These are phyloP conservation scores for Halictus quadricinctus DNA, from an alignment of 2,888 invertebrate species.

Conservation along the genomic window DNA sequence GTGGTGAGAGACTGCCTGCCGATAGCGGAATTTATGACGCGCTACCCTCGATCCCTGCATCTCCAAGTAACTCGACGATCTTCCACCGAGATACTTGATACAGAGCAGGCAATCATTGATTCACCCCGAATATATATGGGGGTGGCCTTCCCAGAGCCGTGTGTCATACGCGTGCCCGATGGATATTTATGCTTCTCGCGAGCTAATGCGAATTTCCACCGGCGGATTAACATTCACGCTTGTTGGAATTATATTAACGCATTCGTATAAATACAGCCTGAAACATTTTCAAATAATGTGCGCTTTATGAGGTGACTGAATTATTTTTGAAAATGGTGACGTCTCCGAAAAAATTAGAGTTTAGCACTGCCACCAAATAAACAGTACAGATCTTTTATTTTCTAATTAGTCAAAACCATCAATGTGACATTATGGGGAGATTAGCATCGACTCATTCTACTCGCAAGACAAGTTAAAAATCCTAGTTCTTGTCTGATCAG, in stretches of 20 bases:
- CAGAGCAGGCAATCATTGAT: slow-evolving; percentile 61
- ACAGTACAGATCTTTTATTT: neutral
- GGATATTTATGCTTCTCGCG: slow-evolving; percentile 38
- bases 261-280: neutral
- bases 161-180: slow-evolving; percentile 29
- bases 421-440: neutral
- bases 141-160: slow-evolving; percentile 19
- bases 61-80: slow-evolving; percentile 68
- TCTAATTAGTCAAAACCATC: neutral
- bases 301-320: too few relatives aligned
- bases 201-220: neutral
- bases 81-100: slow-evolving; percentile 63
- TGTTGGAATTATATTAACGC: neutral
- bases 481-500: neutral
- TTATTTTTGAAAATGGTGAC: too few relatives aligned
- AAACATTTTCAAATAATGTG: too few relatives aligned
- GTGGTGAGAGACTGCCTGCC: slow-evolving; percentile 69
- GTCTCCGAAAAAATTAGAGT: neutral
- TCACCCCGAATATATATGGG: slow-evolving; percentile 53
- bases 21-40: slow-evolving; percentile 78
- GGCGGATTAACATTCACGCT: neutral
- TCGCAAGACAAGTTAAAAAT: neutral
- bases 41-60: slow-evolving; percentile 72
- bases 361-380: neutral
- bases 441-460: neutral